These are phyloP conservation scores for Mirza zaza DNA, from an alignment of 2,113 vertebrate genomes.

Conservation along the genomic window DNA sequence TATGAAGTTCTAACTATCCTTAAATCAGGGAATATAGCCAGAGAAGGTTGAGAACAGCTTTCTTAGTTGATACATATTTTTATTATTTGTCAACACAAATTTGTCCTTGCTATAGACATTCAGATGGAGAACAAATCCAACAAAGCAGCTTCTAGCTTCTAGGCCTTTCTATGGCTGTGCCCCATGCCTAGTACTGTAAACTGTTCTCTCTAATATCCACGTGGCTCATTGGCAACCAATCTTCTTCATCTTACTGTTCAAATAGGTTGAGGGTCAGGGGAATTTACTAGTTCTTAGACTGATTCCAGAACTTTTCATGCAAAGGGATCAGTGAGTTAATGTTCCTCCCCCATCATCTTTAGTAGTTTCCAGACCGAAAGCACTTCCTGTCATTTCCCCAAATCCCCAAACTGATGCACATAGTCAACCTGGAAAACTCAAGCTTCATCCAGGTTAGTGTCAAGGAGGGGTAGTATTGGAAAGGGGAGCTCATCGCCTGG, in stretches of 20 bases:
- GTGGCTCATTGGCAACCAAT: not conserved
- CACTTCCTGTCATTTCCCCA: not conserved
- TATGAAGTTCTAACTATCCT: not conserved
- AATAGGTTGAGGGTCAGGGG: not conserved
- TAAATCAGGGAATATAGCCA: not conserved
- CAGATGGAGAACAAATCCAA: not conserved
- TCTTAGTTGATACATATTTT: not conserved
- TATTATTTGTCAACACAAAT: conserved; percentile 22
- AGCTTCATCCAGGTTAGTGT: not conserved
- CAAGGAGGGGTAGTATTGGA: not conserved
- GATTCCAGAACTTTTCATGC: not conserved
- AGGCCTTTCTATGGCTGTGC: not conserved
- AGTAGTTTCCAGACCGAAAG: not conserved
- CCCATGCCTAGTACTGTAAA: not conserved
- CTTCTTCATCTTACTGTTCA: not conserved
- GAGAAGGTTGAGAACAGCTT: not conserved
- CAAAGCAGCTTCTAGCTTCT: not conserved
- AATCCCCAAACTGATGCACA: not conserved
- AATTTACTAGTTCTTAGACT: not conserved
- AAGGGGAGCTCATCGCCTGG: not conserved
- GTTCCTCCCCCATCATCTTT: not conserved
- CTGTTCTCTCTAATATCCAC: not conserved
- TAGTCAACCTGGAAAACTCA: not conserved
- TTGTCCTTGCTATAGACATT: not conserved
- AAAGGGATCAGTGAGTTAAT: not conserved